Evolutionary conservation across 2,797 vertebrate genomes (phyloP), one percentile per base, ranked within the genome.

Genomic region (Pseudopleuronectes americanus): DNA sequence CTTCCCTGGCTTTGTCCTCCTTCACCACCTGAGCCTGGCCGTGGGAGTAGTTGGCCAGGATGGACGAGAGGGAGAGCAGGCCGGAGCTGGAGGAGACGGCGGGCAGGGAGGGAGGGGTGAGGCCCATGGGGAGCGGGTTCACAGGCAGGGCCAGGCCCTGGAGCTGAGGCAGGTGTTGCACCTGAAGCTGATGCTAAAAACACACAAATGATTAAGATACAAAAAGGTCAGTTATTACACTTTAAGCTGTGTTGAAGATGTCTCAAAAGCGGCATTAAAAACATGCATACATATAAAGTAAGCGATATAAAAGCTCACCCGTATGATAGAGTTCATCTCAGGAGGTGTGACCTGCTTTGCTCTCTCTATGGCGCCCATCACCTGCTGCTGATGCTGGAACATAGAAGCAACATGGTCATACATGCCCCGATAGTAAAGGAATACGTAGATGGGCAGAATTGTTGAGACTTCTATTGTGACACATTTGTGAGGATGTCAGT

Each of bases 331-430:
- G 93, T 99, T 99, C 94, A 99, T 96, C 90, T 99, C 98, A 0
- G 98, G 97, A 0, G 97, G 97, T 0, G 98, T 99, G 81, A 99
- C 98, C 90, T 99, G 98, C 90, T 99, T 99, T 78, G 98, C 98
- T 82, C 98, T 91, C 87, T 99, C 98, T 0, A 99, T 99, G 76
- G 97, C 98, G 33, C 97, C 97, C 91, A 99, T 92, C 71, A 99
- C 98, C 89, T 91, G 87, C 77, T 92, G 91, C 72, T 90, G 91
- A 85, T 92, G 91, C 92, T 93, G 72, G 41, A 87, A 83, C 12
- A 77, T 26, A 72, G 21, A 68, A 4, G 36, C 52, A 31, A 64
- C 7, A 43, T 0, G 10, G 56, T 74, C 41, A 71, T 1, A 24
- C 12, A 71, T 10, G 33, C 13, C 22, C 31, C n/a, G 2, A 41